Base-by-base conservation (phyloP, 1,140 invertebrate genomes). In the Drosophila rhopaloa region DNA sequence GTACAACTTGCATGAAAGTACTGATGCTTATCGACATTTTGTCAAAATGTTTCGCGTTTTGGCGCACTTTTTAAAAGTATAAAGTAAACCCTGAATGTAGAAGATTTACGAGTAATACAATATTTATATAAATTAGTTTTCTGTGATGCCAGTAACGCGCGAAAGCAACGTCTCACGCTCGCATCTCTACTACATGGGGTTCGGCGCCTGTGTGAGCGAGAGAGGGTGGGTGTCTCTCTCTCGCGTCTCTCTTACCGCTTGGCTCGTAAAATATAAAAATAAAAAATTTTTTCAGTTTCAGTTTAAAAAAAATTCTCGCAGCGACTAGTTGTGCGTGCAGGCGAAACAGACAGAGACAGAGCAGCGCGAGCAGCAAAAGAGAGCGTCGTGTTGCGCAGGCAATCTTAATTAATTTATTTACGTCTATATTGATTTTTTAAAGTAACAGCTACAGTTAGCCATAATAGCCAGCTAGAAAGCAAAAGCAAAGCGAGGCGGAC, bases 361-460 rank as follows among this genome's bases (percentile, higher is more conserved):
- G 44, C 47, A 53, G 37, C 44, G 63, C 44, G 56, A 61, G 44
- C 57, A 54, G 37, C 48, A 32, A 14, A 24, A 61, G 70, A 51
- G 72, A 71, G 61, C 46, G 71, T 9, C 27, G 57, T 76, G 57
- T 68, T 77, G 74, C 74, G 73, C 65, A 71, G 75, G 43, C 74
- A 77, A 71, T 78, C 74, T 78, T 78, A 78, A 78, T 78, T 78
- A 78, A 78, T 78, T 78, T 78, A 78, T 78, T 78, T 78, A 77
- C 74, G 74, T 70, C 40, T 53, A 61, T 77, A 78, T 78, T 78
- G 75, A 78, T 78, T 78, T 77, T 77, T 78, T 77, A 70, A 78
- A 77, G 74, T 78, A 78, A 78, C 65, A 62, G 54, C 75, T 41
- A 67, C 60, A 51, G 60, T 57, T 62, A 62, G 60, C 60, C 54